Base-by-base conservation (phyloP, 2,888 invertebrate species). In the Ophion ellenae region DNA sequence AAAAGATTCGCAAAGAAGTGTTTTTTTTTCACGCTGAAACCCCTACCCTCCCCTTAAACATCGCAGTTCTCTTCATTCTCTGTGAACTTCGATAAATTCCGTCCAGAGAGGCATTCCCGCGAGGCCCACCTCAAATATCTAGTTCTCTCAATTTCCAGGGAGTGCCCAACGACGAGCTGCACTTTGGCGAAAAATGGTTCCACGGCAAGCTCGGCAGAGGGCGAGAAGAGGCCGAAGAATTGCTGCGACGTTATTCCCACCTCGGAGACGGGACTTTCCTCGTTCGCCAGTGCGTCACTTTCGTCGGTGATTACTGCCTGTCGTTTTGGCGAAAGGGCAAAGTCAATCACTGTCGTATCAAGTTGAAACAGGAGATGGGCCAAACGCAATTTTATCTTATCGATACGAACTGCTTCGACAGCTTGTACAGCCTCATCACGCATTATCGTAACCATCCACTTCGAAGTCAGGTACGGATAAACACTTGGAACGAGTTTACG, bases 231-330 rank as follows among this genome's bases (percentile, higher is more conserved):
- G 93, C 95, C 14, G 95, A 95, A 88, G 95, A 95, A 87, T 91
- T 98, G 53, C 94, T 99, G 11, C 95, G 96, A 80, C 95, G 96
- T 7, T 98, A 98, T 92, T 96, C 98, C 0, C 96, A 97, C 92
- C 95, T 98, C 4, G 98, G 98, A 0, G 98, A 98, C 92, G 99
- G 98, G 0, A 98, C 98, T 0, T 99, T 99, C 93, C 95, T 99
- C 45, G 99, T 99, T 0, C 95, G 99, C 47, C 98, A 98, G 90
- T 98, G 99, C 92, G 98, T 98, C 40, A 99, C 99, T 0, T 99
- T 99, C 94, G 98, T 99, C 0, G 99, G 99, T 0, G 99, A 99
- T 94, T 99, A 98, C 93, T 98, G 98, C 86, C 95, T 99, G 40
- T 99, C 99, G 0, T 99, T 99, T 94, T 98, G 98, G 98, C 96